A percentile compares a stretch with the other conserved stretches of the same genome.
Evolutionary conservation across 2,113 vertebrate genomes (phyloP).

Genomic region (Phyllopteryx taeniolatus): DNA sequence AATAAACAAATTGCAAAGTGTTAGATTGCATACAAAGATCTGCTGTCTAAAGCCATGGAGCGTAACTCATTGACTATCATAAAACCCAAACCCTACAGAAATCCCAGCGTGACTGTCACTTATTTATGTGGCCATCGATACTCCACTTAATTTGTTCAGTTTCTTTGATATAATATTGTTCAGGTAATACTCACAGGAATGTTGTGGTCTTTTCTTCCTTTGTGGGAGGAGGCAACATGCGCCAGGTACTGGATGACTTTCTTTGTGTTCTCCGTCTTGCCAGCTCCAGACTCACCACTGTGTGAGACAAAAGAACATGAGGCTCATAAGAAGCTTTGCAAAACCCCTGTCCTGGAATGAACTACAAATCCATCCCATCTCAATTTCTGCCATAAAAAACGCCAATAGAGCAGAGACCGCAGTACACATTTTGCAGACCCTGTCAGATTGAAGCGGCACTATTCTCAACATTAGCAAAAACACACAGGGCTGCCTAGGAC

Average conservation of each 20-base stretch:
- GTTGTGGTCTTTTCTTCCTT: conserved; percentile 96
- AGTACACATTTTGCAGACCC: not conserved
- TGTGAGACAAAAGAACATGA: conserved; percentile 50
- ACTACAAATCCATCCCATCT: not conserved
- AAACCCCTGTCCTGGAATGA: not conserved
- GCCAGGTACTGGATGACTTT: conserved; percentile 99
- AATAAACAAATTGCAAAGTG: conserved; percentile 83
- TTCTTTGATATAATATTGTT: not conserved
- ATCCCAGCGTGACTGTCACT: not conserved
- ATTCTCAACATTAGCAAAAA: not conserved
- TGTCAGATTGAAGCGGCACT: not conserved
- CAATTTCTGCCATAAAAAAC: not conserved
- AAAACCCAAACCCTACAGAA: not conserved
- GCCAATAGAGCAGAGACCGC: not conserved
- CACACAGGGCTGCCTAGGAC: not conserved
- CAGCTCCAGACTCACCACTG: conserved; percentile 97
- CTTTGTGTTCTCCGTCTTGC: conserved; percentile 98
- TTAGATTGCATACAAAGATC: conserved; percentile 73
- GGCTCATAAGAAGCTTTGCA: conserved; percentile 11
- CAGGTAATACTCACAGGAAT: conserved; percentile 85
- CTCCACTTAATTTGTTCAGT: not conserved
- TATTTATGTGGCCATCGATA: not conserved
- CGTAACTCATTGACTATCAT: not conserved
- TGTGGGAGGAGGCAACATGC: conserved; percentile 96
- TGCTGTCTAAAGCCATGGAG: conserved; percentile 10